These are phyloP conservation scores for Gadopsis bispinosus DNA, from an alignment of 2,797 vertebrate genomes.

Conservation along the genomic window DNA sequence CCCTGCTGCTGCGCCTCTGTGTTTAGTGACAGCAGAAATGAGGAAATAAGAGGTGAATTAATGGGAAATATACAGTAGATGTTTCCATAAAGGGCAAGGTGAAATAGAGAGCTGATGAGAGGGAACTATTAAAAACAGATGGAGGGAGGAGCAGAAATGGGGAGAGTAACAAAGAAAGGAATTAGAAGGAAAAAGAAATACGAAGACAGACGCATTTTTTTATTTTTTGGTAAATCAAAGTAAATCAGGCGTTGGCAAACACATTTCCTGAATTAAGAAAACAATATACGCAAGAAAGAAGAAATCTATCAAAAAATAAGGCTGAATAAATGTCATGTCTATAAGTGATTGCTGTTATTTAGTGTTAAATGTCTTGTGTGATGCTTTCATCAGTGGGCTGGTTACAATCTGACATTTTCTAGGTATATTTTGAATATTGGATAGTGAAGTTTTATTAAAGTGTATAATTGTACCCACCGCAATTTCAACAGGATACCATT, in stretches of 20 bases:
- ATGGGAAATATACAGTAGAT: constrained; percentile 7
- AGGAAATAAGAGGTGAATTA: constrained; percentile 34
- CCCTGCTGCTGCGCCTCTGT: constrained; percentile 36
- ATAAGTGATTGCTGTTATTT: neutral
- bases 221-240: too few species aligned
- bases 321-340: neutral
- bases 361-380: neutral
- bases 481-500: neutral
- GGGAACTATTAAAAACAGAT: constrained; percentile 5
- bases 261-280: neutral
- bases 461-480: neutral
- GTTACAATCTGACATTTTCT: neutral
- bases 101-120: constrained; percentile 9
- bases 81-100: constrained; percentile 11
- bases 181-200: neutral
- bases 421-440: neutral
- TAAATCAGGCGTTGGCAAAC: neutral
- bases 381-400: neutral
- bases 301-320: too few species aligned
- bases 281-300: neutral
- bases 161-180: neutral
- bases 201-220: neutral
- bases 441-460: neutral
- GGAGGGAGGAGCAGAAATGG: neutral
- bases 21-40: constrained; percentile 40